Evolutionary conservation across 2,888 invertebrate species (phyloP).

Genomic region (Nomada flava): DNA sequence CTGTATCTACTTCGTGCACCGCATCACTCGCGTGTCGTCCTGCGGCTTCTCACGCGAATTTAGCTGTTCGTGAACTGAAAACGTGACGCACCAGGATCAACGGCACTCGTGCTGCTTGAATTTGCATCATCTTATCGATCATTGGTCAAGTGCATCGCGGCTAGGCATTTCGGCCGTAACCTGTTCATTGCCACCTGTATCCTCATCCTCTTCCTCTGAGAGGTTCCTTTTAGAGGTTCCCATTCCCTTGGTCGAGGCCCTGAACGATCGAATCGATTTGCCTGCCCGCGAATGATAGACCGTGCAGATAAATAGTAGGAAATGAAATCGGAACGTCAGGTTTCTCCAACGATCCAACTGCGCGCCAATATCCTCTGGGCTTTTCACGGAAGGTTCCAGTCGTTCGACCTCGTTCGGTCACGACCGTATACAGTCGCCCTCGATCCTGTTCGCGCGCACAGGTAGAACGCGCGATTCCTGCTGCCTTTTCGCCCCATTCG

Average conservation of each 20-base stretch:
- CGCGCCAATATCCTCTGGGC: constrained; percentile 32
- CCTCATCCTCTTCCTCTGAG: too few relatives aligned
- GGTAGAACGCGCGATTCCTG: constrained; percentile 19
- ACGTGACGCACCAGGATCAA: neutral
- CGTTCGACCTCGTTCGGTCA: constrained; percentile 69
- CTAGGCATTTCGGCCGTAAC: too few relatives aligned
- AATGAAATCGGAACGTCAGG: constrained; percentile 17
- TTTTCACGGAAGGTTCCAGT: constrained; percentile 70
- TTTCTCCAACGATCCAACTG: constrained; percentile 7
- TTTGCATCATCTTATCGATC: too few relatives aligned
- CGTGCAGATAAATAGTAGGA: neutral
- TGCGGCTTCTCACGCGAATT: constrained; percentile 43
- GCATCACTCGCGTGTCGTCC: constrained; percentile 11
- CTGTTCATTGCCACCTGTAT: too few relatives aligned
- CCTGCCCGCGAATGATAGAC: neutral
- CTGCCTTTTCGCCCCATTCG: constrained; percentile 2
- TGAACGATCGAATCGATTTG: too few relatives aligned
- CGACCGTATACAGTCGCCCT: constrained; percentile 49
- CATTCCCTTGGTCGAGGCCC: too few relatives aligned
- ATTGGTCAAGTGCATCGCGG: too few relatives aligned
- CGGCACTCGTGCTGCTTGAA: neutral
- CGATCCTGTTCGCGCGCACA: constrained; percentile 40
- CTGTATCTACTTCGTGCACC: neutral
- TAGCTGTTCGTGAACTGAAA: constrained; percentile 23
- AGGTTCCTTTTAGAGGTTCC: too few relatives aligned